A percentile compares a stretch with the other conserved stretches of the same genome.
Conservation (phyloP, 1,140 invertebrate species). For the Drosophila pruinosa region DNA sequence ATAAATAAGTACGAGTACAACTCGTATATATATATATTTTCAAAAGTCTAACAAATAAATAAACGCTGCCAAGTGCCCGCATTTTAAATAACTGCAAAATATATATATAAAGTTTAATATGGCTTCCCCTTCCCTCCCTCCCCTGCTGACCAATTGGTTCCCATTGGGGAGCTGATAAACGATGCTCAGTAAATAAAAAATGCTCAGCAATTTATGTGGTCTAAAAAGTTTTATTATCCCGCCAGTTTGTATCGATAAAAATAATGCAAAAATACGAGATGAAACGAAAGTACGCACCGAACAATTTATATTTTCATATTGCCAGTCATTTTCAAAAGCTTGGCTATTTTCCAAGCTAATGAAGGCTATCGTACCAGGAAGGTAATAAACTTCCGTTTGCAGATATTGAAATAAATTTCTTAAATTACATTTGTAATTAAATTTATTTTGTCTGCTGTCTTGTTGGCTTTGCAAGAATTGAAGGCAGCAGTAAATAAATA, state of each 20-base stretch:
- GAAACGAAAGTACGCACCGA: neutral
- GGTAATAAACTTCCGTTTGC: no score
- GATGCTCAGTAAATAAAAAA: slow-evolving; percentile 73
- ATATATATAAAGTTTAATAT: neutral
- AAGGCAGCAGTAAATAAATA: no score
- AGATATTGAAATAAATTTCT: no score
- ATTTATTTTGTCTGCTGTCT: no score
- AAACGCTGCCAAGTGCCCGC: slow-evolving; percentile 53
- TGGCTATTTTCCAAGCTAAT: neutral
- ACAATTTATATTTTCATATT: slow-evolving; percentile 7
- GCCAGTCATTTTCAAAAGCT: neutral
- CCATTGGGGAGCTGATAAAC: slow-evolving; percentile 65
- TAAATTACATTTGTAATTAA: no score
- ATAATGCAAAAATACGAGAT: neutral
- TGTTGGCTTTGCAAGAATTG: no score
- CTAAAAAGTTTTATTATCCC: slow-evolving; percentile 65
- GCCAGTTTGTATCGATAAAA: slow-evolving; percentile 34
- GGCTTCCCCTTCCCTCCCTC: slow-evolving; percentile 2
- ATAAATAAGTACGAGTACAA: slow-evolving; percentile 51
- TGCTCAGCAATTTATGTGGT: slow-evolving; percentile 73
- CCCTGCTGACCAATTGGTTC: slow-evolving; percentile 44
- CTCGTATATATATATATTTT: slow-evolving; percentile 66
- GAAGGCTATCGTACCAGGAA: no score
- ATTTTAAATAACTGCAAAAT: slow-evolving; percentile 47
- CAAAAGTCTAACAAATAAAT: slow-evolving; percentile 77